Evolutionary conservation across 2,113 vertebrate species (phyloP).

Genomic region (Hyperopisus bebe): DNA sequence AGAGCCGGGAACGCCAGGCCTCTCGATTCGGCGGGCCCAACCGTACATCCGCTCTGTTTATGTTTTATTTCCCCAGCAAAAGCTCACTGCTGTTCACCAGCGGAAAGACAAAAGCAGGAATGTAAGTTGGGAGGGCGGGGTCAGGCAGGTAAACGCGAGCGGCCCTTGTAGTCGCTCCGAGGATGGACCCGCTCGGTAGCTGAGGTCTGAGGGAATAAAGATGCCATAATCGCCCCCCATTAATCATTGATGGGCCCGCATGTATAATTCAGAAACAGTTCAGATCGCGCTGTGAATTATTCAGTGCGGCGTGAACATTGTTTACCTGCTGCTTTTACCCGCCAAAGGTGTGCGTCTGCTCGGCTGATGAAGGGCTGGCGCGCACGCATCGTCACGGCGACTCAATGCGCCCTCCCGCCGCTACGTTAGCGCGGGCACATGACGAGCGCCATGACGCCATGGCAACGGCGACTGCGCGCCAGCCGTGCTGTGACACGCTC

Average conservation of each 20-base stretch:
- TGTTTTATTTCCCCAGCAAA: background rate
- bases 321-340: conserved; percentile 22
- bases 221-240: conserved; percentile 17
- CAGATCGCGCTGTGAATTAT: conserved; percentile 19
- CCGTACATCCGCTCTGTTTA: background rate
- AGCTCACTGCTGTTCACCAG: background rate
- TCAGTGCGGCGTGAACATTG: conserved; percentile 21
- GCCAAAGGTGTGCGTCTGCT: conserved; percentile 6
- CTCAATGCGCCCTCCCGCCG: background rate
- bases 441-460: background rate
- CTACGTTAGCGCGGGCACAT: background rate
- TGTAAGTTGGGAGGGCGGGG: background rate
- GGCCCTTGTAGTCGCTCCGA: background rate
- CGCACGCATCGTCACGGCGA: background rate
- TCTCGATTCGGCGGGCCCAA: background rate
- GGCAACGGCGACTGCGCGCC: background rate
- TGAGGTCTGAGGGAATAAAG: background rate
- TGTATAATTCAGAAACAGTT: conserved; percentile 23
- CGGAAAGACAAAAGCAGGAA: background rate
- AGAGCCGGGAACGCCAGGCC: background rate
- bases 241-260: conserved; percentile 24
- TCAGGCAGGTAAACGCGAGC: background rate
- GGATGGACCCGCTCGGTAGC: background rate
- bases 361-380: background rate
- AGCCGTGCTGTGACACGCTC: background rate